Conservation (phyloP, 2,797 vertebrate genomes). For the Neosilurus hyrtlii region DNA sequence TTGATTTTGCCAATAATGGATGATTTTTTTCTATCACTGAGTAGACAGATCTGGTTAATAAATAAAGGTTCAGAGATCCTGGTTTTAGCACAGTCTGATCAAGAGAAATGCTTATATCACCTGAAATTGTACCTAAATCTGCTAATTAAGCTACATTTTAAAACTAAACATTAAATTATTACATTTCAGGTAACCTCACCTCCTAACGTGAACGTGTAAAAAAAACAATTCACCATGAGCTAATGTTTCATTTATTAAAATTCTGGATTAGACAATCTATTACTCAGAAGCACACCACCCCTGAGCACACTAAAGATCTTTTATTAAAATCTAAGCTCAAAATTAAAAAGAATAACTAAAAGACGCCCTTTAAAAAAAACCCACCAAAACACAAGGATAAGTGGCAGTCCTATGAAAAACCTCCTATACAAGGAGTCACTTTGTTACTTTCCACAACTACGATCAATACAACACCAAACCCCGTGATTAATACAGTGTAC, state of each 20-base stretch:
- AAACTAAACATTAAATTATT: not conserved
- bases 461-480: not conserved
- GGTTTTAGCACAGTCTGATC: not conserved
- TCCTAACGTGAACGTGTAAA: not conserved
- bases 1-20: not conserved
- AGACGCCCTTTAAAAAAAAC: slow-evolving; percentile 17
- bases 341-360: slow-evolving; percentile 16
- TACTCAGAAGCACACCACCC: not conserved
- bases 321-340: slow-evolving; percentile 15
- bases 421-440: slow-evolving; percentile 29
- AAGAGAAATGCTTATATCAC: not conserved
- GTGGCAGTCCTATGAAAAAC: slow-evolving; percentile 58
- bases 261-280: not conserved
- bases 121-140: not conserved
- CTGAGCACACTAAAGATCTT: not conserved
- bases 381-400: slow-evolving; percentile 31
- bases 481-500: slow-evolving; percentile 14
- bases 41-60: not conserved
- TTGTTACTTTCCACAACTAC: not conserved
- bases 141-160: not conserved
- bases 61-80: not conserved
- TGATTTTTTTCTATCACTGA: not conserved
- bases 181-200: not conserved
- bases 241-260: not conserved
- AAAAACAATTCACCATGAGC: not conserved